Evolutionary conservation across 2,888 invertebrate species (phyloP).

Genomic region (Epinotia nisella): DNA sequence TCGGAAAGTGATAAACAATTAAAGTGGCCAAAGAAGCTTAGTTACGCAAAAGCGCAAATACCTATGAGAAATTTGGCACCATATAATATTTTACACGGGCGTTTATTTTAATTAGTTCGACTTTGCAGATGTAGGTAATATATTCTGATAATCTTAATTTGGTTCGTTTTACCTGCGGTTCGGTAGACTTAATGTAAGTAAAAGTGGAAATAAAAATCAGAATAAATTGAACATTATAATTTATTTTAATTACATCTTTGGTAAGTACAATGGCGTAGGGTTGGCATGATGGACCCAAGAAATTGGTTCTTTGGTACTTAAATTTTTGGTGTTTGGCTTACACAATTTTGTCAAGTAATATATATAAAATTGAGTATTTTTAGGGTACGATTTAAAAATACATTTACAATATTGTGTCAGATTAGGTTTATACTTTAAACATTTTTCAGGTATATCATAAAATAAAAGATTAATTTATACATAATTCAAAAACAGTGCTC

Average conservation of each 20-base stretch:
- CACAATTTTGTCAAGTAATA: constrained; percentile 16
- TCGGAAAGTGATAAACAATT: too few relatives aligned
- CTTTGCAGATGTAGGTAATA: neutral
- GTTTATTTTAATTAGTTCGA: neutral
- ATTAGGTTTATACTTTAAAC: constrained; percentile 19
- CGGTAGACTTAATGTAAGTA: constrained; percentile 12
- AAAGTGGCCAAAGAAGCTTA: too few relatives aligned
- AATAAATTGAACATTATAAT: constrained; percentile 62
- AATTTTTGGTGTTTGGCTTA: constrained; percentile 46
- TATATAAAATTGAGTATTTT: constrained; percentile 35
- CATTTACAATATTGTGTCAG: constrained; percentile 9
- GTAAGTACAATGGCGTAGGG: constrained; percentile 80
- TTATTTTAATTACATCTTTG: constrained; percentile 78
- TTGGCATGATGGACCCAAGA: constrained; percentile 67
- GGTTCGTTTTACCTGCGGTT: neutral
- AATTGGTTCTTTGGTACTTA: constrained; percentile 74
- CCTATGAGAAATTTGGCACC: too few relatives aligned
- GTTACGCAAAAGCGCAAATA: too few relatives aligned
- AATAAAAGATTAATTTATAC: neutral
- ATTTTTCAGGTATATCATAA: neutral
- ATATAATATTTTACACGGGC: too few relatives aligned
- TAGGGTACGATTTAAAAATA: constrained; percentile 25
- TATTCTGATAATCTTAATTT: neutral
- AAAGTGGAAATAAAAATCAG: constrained; percentile 49
- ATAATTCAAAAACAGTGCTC: neutral